Base-by-base conservation (phyloP, 2,113 vertebrate species). In the Halichoerus grypus region DNA sequence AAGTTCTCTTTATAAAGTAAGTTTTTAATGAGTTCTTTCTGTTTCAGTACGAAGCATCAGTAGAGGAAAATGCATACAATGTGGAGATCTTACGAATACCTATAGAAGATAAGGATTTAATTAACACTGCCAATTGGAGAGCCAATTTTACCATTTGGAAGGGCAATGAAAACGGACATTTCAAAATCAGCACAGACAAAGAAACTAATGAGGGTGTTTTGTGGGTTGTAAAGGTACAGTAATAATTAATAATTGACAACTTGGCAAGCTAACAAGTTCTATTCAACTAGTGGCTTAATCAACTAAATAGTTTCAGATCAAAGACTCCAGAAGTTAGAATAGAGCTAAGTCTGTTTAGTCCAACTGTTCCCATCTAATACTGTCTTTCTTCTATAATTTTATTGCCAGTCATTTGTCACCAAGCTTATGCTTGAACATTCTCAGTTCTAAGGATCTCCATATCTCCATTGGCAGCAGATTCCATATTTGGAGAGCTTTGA, bases 161-260 rank as follows among this genome's bases (percentile, higher is more conserved):
- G 94, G 99, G 99, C 98, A 99, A 99, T 83, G 99, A 99, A 71
- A 98, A 99, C 9, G 98, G 97, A 21, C 88, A 99, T 94, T 99
- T 99, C 97, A 99, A 99, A 98, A 99, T 99, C 31, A 99, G 96
- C 11, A 99, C 98, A 19, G 99, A 99, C 87, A 98, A 98, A 83
- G 91, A 94, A n/a, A 99, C 99, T 51, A 99, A 99, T 7, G 99
- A 99, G 39, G 99, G 99, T 10, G 91, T 99, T 88, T 94, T 99
- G 3, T 99, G 98, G 88, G 97, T 99, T 88, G 36, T 98, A 24
- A 99, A 99, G 99, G 99, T 99, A 99, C 96, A 97, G 67, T 91
- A 63, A 63, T 18, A 72, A 77, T 1, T 19, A 51, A 82, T 65
- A 76, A 24, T 16, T 80, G 74, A 79, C 8, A 61, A 33, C 28